A percentile compares a stretch with the other conserved stretches of the same genome.
Conservation (phyloP, 1,140 invertebrate species). For the Orius insidiosus region DNA sequence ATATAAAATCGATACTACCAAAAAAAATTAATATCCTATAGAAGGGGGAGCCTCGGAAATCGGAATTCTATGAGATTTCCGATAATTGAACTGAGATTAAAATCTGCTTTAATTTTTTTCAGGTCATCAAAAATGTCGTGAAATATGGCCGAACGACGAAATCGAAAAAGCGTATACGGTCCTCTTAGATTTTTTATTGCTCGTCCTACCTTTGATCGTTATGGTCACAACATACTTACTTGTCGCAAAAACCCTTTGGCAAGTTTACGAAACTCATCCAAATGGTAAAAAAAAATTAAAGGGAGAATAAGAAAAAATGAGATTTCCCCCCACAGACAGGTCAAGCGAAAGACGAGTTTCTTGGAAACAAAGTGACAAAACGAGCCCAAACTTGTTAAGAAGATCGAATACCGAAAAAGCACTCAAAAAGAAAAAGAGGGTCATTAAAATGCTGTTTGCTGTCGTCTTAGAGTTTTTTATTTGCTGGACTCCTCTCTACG, state of each 20-base stretch:
- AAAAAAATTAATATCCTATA: background rate
- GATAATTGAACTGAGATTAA: background rate
- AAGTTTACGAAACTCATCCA: conserved; percentile 18
- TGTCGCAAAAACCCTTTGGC: conserved; percentile 28
- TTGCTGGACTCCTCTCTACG: conserved; percentile 56
- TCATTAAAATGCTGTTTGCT: conserved; percentile 49
- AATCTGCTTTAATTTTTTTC: conserved; percentile 4
- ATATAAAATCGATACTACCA: conserved; percentile 18
- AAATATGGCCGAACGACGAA: conserved; percentile 26
- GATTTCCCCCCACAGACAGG: background rate
- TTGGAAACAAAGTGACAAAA: conserved; percentile 4
- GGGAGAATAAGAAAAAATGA: background rate
- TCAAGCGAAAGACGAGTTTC: conserved; percentile 2
- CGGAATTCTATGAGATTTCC: too few relatives aligned
- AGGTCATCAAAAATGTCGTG: conserved; percentile 30
- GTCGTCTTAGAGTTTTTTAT: conserved; percentile 58
- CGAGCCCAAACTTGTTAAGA: conserved; percentile 24
- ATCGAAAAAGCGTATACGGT: conserved; percentile 33
- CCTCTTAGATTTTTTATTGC: conserved; percentile 31
- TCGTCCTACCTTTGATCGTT: conserved; percentile 33
- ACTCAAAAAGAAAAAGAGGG: conserved; percentile 34
- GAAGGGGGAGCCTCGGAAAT: background rate
- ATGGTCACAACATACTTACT: conserved; percentile 32
- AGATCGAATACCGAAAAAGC: conserved; percentile 33
- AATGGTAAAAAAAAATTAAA: background rate